phyloP scores from a whole-genome alignment of 2,113 vertebrate genomes.

The Epinephelus lanceolatus region DNA sequence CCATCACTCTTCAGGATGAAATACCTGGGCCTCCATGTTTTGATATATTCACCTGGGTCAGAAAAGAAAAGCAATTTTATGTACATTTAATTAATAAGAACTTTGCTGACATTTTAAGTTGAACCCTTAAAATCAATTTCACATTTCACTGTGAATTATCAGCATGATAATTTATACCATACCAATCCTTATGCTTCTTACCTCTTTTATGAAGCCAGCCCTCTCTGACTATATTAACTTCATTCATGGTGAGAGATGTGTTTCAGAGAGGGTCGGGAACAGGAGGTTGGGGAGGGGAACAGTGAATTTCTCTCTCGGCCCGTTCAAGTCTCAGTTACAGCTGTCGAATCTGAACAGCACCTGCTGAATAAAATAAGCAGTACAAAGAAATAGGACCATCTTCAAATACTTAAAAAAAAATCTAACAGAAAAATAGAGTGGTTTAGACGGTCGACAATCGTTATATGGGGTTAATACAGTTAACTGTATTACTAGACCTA shows the following conservation, averaged over 20 bases:
- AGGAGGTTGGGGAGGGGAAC: constrained; percentile 48
- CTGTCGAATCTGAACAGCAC: constrained; percentile 39
- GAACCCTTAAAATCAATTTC: not conserved
- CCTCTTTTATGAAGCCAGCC: constrained; percentile 85
- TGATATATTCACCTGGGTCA: constrained; percentile 91
- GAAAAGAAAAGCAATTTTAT: not conserved
- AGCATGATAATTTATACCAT: not conserved
- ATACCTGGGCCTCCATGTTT: constrained; percentile 92
- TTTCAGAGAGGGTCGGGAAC: constrained; percentile 55
- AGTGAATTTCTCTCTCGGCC: constrained; percentile 28
- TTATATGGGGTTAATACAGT: not conserved
- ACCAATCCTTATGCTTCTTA: constrained; percentile 19
- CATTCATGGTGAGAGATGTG: constrained; percentile 75
- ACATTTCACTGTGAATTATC: not conserved
- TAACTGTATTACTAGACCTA: not conserved
- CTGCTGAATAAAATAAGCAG: constrained; percentile 48
- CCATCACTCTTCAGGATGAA: constrained; percentile 93
- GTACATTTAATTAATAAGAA: not conserved
- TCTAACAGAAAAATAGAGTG: not conserved
- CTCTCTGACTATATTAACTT: constrained; percentile 79
- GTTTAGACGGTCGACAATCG: not conserved
- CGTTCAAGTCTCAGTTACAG: constrained; percentile 48
- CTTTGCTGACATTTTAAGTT: not conserved
- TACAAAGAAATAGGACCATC: not conserved
- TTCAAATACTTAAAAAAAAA: not conserved